phyloP scores from a whole-genome alignment of 2,888 invertebrate species.

The Drosophila algonquin region DNA sequence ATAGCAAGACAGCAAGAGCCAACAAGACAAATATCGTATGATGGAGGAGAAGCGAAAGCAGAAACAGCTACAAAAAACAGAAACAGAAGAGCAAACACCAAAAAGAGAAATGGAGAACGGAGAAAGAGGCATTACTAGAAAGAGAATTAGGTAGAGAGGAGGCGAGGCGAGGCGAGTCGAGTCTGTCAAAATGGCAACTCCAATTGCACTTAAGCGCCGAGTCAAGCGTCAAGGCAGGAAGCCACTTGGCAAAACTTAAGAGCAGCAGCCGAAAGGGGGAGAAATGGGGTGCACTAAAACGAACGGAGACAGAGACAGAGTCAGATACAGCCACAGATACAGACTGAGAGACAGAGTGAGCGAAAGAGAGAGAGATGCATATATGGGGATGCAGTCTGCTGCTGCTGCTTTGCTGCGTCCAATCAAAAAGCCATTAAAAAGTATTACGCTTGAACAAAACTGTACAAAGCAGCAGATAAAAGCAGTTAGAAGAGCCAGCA shows the following conservation, averaged over 20 bases:
- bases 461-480: slow-evolving; percentile 75
- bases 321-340: background rate
- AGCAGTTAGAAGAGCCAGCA: slow-evolving; percentile 41
- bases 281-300: background rate
- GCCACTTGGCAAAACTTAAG: slow-evolving; percentile 66
- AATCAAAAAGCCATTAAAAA: slow-evolving; percentile 84
- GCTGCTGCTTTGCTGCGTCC: slow-evolving; percentile 60
- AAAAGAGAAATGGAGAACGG: slow-evolving; percentile 2
- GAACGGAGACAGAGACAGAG: background rate
- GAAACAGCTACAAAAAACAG: background rate
- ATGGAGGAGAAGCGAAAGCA: slow-evolving; percentile 27
- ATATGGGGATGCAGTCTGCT: slow-evolving; percentile 46
- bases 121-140: background rate
- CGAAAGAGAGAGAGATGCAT: background rate
- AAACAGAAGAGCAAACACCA: background rate
- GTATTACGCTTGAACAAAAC: slow-evolving; percentile 82
- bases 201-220: slow-evolving; percentile 75
- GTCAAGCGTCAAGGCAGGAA: slow-evolving; percentile 73
- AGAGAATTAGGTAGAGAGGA: background rate
- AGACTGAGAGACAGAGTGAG: background rate
- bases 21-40: slow-evolving; percentile 29
- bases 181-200: slow-evolving; percentile 71
- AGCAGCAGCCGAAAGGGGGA: slow-evolving; percentile 35
- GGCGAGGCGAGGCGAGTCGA: slow-evolving; percentile 9
- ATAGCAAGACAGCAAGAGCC: slow-evolving; percentile 55